Percentiles rank a stretch among this genome's conserved stretches.
Evolutionary conservation across 2,888 invertebrate species (phyloP).

Genomic region (Ellobium chinense): DNA sequence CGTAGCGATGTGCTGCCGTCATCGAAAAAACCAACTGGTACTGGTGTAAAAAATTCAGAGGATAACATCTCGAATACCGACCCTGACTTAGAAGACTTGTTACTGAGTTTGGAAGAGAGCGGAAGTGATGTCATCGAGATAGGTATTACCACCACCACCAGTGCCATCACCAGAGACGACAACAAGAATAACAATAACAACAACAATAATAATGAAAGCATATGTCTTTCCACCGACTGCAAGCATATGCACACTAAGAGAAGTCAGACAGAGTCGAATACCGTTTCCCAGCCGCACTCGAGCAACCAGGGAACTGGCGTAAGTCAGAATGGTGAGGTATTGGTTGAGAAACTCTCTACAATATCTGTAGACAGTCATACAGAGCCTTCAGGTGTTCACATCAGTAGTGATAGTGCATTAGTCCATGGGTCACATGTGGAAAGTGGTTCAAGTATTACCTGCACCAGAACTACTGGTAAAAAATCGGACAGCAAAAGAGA

Average conservation of each 20-base stretch:
- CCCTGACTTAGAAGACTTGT: neutral
- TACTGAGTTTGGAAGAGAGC: neutral
- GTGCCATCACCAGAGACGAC: neutral
- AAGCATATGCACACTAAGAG: neutral
- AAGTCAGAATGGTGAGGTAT: neutral
- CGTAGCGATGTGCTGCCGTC: neutral
- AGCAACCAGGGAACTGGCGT: neutral
- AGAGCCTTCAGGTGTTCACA: too few species aligned
- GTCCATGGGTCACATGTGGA: too few species aligned
- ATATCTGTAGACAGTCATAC: too few species aligned
- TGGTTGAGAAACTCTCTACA: too few species aligned
- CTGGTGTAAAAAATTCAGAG: too few species aligned
- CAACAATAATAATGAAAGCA: neutral
- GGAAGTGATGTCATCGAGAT: neutral
- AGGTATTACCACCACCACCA: neutral
- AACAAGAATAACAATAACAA: neutral
- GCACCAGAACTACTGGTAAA: too few species aligned
- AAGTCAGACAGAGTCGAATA: neutral
- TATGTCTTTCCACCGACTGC: neutral
- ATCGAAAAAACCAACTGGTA: neutral
- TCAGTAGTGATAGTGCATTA: too few species aligned
- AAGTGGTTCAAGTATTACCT: too few species aligned
- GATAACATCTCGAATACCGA: too few species aligned
- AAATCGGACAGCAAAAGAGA: too few species aligned
- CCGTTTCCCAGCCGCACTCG: neutral